phyloP scores from a whole-genome alignment of 2,113 vertebrate genomes.

The Seriola quinqueradiata region DNA sequence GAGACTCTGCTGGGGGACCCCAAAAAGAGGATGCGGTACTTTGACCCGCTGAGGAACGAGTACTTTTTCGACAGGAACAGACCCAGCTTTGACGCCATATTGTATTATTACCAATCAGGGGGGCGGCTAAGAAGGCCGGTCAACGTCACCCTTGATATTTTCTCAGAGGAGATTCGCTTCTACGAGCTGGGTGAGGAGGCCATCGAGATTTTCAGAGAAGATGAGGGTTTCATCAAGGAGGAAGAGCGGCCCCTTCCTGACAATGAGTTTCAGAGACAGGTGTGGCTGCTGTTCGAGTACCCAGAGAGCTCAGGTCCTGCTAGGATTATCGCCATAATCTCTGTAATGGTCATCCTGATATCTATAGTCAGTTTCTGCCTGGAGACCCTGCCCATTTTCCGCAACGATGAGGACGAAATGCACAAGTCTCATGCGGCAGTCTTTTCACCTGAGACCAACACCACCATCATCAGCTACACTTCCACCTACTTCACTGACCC shows the following conservation, averaged over 20 bases:
- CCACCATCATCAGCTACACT: slow-evolving; percentile 89
- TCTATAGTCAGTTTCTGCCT: slow-evolving; percentile 99
- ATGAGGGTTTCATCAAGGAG: slow-evolving; percentile 99
- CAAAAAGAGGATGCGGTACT: slow-evolving; percentile 99
- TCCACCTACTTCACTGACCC: slow-evolving; percentile 95
- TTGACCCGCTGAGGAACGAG: slow-evolving; percentile 97
- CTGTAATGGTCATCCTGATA: slow-evolving; percentile 99
- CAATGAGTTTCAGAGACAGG: slow-evolving; percentile 98
- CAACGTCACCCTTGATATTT: slow-evolving; percentile 97
- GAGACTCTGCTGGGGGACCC: slow-evolving; percentile 98
- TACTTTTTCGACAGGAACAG: slow-evolving; percentile 99
- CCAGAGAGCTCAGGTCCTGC: slow-evolving; percentile 98
- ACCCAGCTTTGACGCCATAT: slow-evolving; percentile 97
- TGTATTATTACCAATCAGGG: slow-evolving; percentile 98
- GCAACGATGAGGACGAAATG: slow-evolving; percentile 93
- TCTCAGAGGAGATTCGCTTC: slow-evolving; percentile 98
- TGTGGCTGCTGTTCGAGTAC: slow-evolving; percentile 98
- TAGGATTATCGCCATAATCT: slow-evolving; percentile 99
- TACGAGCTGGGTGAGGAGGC: slow-evolving; percentile 98
- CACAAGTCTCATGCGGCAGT: slow-evolving; percentile 79
- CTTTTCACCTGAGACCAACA: slow-evolving; percentile 89
- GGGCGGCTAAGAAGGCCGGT: slow-evolving; percentile 94
- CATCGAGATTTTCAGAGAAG: slow-evolving; percentile 98
- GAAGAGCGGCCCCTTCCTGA: slow-evolving; percentile 96
- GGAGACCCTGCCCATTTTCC: slow-evolving; percentile 96